Base-by-base conservation (phyloP, 2,113 vertebrate species). In the Channa argus region DNA sequence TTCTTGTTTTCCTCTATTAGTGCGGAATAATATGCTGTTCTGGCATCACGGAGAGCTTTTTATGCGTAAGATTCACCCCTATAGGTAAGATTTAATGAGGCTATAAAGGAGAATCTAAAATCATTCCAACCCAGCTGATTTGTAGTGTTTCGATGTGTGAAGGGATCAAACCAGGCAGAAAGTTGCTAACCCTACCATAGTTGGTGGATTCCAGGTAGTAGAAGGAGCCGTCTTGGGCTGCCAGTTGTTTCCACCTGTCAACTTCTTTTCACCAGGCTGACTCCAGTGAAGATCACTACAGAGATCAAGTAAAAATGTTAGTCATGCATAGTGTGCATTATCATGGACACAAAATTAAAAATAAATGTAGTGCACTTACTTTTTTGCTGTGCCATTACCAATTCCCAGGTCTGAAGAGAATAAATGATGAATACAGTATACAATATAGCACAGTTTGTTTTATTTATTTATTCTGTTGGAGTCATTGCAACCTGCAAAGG, bases 231-330 rank as follows among this genome's bases (percentile, higher is more conserved):
- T 94, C 92, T 97, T 98, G 89, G 96, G 97, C 75, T 97, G 96
- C 97, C 97, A 98, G 88, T 97, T 98, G 89, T 89, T 96, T 87
- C 97, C 97, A 83, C 97, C 97, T 4, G 97, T 98, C 74, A 98
- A 89, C 83, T 94, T 98, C 94, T 96, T 98, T 88, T 98, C 97
- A 74, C 97, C 96, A 58, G 97, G 97, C 77, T 98, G 97, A 93
- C 94, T 98, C 97, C 97, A 98, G 89, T 97, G 96, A 77, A 98
- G 95, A 92, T 98, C 96, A 93, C 97, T 98, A 10, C 24, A 83
- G 15, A 65, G n/a, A 55, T 41, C 3, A 15, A 50, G 49, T 12
- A 2, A 11, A 60, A 64, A 10, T 8, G 7, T 76, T 24, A 53
- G 14, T 39, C 44, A 2, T 3, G n/a, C 33, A 52, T 34, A 34